Base-by-base conservation (phyloP, 92 coral and sea anemone species). In the Epizoanthus rinbou region DNA sequence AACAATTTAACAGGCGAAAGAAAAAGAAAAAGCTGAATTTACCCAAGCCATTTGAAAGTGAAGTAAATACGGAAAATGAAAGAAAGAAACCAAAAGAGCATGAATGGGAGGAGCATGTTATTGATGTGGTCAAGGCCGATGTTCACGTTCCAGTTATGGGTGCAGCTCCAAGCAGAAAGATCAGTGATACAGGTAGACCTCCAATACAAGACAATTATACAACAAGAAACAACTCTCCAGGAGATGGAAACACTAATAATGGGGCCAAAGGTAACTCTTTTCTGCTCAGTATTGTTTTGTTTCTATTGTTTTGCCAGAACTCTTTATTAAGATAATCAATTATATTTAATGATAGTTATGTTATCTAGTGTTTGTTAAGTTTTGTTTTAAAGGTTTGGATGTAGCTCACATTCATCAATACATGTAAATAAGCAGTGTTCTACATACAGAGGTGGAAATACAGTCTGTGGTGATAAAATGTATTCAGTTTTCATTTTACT, bases 21-120 rank as follows among this genome's bases (percentile, higher is more conserved):
- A 74, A 74, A 53, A 74, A 74, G 65, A 74, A 74, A 54, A 74
- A 74, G 64, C 45, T 74, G 65, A 74, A 74, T 54, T 62, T 54
- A 41, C 24, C 47, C 39, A 17, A 53, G 23, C 56, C 53, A 23
- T 15, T 53, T 58, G 56, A 57, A 58, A 75, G 81, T 57, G 65
- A 75, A 75, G 67, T 14, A 18, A 17, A 4, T 7, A 10, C 54
- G 13, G 80, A 74, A 74, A 74, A 74, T 74, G 80, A 74, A 54
- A 74, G 5, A 2, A 58, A 58, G 16, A 75, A 75, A 18, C 81
- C 81, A 3, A 75, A 57, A 33, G 81, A 75, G 45, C 81, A 75
- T 10, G 81, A 75, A 1, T 75, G 81, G 67, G 53, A 75, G 14
- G 69, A 75, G 54, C 45, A 1, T 57, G 37, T 18, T 75, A 57